phyloP scores from a whole-genome alignment of 2,888 invertebrate genomes.

The Patella ulyssiponensis region DNA sequence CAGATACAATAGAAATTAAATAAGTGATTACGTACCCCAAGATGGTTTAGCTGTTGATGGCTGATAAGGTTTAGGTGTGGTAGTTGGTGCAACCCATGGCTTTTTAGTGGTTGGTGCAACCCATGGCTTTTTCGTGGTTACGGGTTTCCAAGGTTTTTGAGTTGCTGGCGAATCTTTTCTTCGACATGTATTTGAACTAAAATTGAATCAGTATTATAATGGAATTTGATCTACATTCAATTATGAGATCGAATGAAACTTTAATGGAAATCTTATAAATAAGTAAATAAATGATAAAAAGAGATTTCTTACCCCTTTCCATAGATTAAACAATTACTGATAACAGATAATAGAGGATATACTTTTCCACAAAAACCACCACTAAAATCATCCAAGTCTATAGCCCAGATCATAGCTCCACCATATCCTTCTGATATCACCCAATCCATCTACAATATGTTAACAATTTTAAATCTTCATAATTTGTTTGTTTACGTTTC shows the following conservation, averaged over 20 bases:
- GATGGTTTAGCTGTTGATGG: neutral
- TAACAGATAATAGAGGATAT: conserved; percentile 51
- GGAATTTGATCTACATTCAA: too few relatives aligned
- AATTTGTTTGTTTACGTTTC: too few relatives aligned
- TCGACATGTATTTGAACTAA: neutral
- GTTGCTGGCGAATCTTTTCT: conserved; percentile 2
- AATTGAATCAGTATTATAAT: neutral
- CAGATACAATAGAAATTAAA: too few relatives aligned
- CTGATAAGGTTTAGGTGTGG: neutral
- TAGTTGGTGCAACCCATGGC: conserved; percentile 10
- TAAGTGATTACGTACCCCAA: neutral
- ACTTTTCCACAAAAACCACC: conserved; percentile 45
- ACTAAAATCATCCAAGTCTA: conserved; percentile 55
- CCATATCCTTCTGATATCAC: conserved; percentile 48
- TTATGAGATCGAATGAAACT: too few relatives aligned
- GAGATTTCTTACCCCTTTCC: conserved; percentile 9
- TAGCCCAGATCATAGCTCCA: conserved; percentile 58
- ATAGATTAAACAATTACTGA: conserved; percentile 33
- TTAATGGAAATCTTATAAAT: too few relatives aligned
- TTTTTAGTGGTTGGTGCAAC: conserved; percentile 13
- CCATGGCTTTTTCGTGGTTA: conserved; percentile 4
- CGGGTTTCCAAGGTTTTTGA: neutral
- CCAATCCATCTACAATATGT: conserved; percentile 49
- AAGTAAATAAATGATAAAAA: neutral
- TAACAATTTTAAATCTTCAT: neutral